Conservation (phyloP, 2,888 invertebrate species). For the Parnassius glacialis region DNA sequence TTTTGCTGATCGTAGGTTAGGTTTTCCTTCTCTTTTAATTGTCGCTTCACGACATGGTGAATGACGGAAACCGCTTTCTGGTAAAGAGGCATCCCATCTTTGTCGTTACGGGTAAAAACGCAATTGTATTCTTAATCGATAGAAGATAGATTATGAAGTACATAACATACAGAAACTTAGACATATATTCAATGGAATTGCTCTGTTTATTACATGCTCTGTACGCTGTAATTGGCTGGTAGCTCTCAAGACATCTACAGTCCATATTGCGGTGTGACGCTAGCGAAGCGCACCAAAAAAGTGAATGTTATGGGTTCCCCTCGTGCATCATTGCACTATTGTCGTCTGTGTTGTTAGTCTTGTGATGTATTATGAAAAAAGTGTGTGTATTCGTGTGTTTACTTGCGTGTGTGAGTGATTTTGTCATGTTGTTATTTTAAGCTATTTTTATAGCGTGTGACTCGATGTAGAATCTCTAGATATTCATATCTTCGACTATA, state of each 20-base stretch:
- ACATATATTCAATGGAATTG: neutral
- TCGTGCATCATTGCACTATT: conserved; percentile 17
- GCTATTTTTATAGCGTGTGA: no score
- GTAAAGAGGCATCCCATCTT: no score
- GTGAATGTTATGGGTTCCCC: conserved; percentile 25
- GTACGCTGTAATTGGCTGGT: conserved; percentile 35
- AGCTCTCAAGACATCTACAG: conserved; percentile 37
- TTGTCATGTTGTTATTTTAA: neutral
- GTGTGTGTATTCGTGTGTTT: conserved; percentile 1
- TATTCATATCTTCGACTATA: no score
- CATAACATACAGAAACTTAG: no score
- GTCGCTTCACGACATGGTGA: no score
- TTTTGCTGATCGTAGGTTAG: no score
- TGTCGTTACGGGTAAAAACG: no score
- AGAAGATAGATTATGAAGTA: no score
- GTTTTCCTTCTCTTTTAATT: no score
- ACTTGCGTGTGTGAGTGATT: conserved; percentile 1
- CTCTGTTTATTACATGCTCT: conserved; percentile 32
- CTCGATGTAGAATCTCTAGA: no score
- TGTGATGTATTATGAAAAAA: neutral
- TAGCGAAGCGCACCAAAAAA: conserved; percentile 32
- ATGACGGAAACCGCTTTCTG: no score
- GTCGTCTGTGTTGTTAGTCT: conserved; percentile 5
- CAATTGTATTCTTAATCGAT: no score
- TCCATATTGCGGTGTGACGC: conserved; percentile 36